phyloP scores from a whole-genome alignment of 2,113 vertebrate genomes.

The Nipponia nippon region DNA sequence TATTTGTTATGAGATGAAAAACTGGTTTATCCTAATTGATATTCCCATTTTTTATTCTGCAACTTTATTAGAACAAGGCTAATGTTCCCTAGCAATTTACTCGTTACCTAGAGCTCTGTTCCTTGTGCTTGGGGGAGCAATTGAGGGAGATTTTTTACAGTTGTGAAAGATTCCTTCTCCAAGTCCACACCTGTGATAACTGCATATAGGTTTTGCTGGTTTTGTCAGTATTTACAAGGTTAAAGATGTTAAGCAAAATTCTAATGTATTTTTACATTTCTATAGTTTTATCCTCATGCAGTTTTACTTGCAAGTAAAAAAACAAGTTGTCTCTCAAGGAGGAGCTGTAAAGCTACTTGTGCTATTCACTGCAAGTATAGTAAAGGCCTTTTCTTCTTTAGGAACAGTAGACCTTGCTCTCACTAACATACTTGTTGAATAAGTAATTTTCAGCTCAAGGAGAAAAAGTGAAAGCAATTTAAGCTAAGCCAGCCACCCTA shows the following conservation, averaged over 20 bases:
- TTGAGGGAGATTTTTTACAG: neutral
- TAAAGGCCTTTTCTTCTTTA: neutral
- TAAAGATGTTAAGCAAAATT: neutral
- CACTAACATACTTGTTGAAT: neutral
- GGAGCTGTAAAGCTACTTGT: neutral
- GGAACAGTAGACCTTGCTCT: neutral
- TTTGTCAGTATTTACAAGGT: neutral
- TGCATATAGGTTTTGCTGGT: neutral
- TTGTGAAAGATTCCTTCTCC: neutral
- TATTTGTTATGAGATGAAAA: neutral
- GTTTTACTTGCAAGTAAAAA: neutral
- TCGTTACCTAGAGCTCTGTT: neutral
- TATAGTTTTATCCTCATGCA: neutral
- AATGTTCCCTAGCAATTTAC: neutral
- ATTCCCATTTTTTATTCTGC: neutral
- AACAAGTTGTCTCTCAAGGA: neutral
- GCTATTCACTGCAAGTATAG: neutral
- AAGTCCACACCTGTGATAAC: neutral
- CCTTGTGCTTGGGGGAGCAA: neutral
- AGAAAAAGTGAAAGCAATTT: conserved; percentile 1
- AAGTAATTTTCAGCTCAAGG: conserved; percentile 14
- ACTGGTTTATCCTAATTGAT: neutral
- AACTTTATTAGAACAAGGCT: neutral
- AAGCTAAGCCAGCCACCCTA: neutral
- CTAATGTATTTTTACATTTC: neutral